A percentile compares a stretch with the other conserved stretches of the same genome.
phyloP scores from a whole-genome alignment of 2,113 vertebrate genomes.

The Xenopus laevis region DNA sequence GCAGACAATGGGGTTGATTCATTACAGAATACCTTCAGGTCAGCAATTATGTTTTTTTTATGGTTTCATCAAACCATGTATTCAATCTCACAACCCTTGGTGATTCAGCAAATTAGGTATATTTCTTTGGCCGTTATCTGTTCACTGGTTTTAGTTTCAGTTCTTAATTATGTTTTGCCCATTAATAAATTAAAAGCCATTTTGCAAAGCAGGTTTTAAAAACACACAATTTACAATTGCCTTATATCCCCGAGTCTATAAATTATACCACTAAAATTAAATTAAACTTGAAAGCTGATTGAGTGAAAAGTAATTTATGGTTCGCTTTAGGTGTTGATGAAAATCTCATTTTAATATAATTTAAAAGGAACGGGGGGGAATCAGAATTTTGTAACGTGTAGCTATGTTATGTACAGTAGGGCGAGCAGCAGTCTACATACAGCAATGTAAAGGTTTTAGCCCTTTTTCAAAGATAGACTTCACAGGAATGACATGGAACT shows the following conservation, averaged over 20 bases:
- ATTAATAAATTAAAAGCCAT: conserved; percentile 8
- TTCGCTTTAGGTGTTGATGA: background rate
- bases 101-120: conserved; percentile 12
- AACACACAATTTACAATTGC: background rate
- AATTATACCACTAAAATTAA: background rate
- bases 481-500: too few species aligned
- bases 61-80: conserved; percentile 15
- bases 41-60: conserved; percentile 33
- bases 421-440: too few species aligned
- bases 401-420: too few species aligned
- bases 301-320: background rate
- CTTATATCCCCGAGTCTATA: background rate
- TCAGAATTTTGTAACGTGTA: too few species aligned
- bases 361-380: background rate
- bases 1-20: conserved; percentile 22
- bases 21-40: conserved; percentile 17
- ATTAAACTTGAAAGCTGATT: background rate
- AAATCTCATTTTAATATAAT: background rate
- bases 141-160: background rate
- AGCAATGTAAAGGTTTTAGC: too few species aligned
- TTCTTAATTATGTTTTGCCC: conserved; percentile 6
- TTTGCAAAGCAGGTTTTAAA: background rate
- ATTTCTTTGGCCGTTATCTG: background rate
- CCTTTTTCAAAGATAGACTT: too few species aligned
- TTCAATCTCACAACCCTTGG: conserved; percentile 10